A percentile compares a stretch with the other conserved stretches of the same genome.
phyloP scores from a whole-genome alignment of 2,888 invertebrate species.

The Coleophora deauratella region DNA sequence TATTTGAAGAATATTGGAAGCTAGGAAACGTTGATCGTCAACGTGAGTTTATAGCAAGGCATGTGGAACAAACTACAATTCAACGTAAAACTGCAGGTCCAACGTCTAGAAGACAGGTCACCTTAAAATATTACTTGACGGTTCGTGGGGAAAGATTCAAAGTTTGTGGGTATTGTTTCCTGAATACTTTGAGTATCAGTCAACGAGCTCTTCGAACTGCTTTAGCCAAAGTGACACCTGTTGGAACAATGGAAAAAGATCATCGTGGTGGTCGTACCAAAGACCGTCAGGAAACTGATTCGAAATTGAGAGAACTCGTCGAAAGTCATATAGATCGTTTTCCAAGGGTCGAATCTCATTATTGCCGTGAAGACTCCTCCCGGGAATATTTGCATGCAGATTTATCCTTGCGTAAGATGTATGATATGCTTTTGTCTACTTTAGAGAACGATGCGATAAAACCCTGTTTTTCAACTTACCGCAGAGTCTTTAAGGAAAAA shows the following conservation, averaged over 20 bases:
- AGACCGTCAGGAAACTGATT: conserved; percentile 1
- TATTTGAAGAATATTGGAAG: conserved; percentile 4
- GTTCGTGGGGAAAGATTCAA: conserved; percentile 3
- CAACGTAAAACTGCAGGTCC: conserved; percentile 2
- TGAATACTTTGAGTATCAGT: conserved; percentile 2
- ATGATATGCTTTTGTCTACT: conserved; percentile 3
- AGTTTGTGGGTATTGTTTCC: conserved; percentile 2
- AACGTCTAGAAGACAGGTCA: conserved; percentile 1
- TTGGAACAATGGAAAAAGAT: conserved; percentile 2
- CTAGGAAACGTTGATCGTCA: conserved; percentile 3
- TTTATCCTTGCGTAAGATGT: conserved; percentile 3
- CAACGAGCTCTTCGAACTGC: conserved; percentile 3
- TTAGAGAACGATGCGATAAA: conserved; percentile 5
- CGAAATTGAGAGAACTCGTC: conserved; percentile 6
- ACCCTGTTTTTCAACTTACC: conserved; percentile 5
- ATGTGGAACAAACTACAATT: conserved; percentile 2
- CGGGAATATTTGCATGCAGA: conserved; percentile 4
- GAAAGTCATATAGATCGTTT: background rate
- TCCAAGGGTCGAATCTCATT: conserved; percentile 8
- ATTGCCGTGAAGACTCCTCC: conserved; percentile 5
- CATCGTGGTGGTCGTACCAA: conserved; percentile 5
- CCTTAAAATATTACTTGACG: conserved; percentile 1
- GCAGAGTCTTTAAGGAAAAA: conserved; percentile 4
- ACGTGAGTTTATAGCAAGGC: conserved; percentile 3
- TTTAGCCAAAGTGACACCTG: conserved; percentile 1